Conservation (phyloP, 2,113 vertebrate species). For the Brienomyrus longianalis region DNA sequence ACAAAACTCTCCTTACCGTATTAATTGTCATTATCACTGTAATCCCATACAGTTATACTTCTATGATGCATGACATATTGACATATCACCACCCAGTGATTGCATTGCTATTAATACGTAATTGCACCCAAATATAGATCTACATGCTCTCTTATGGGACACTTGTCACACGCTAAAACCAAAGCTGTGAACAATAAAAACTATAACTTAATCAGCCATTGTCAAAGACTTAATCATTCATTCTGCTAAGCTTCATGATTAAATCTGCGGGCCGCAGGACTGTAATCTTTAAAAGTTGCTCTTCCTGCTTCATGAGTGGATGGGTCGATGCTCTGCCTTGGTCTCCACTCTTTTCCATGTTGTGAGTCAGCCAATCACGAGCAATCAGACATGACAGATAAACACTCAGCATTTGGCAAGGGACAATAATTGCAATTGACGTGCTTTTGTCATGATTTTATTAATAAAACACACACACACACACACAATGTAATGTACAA, state of each 20-base stretch:
- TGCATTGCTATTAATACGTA: background rate
- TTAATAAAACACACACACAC: background rate
- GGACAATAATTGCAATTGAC: conserved; percentile 36
- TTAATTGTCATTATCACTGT: background rate
- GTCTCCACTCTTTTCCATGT: background rate
- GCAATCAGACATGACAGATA: conserved; percentile 7
- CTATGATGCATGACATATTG: background rate
- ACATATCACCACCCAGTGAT: background rate
- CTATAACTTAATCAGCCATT: background rate
- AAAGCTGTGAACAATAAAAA: background rate
- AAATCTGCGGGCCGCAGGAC: background rate
- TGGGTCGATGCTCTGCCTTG: background rate
- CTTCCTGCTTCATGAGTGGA: background rate
- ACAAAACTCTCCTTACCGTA: background rate
- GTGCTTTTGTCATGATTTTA: conserved; percentile 35
- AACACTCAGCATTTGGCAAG: conserved; percentile 48
- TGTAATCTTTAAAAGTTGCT: background rate
- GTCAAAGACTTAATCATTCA: background rate
- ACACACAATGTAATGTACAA: conserved; percentile 34
- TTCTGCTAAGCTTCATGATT: background rate
- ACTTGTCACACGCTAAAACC: background rate
- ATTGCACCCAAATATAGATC: background rate
- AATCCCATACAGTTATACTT: background rate
- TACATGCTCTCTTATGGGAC: background rate
- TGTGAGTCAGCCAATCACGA: background rate